Evolutionary conservation across 2,888 invertebrate species (phyloP).

Genomic region (Spodoptera picta): DNA sequence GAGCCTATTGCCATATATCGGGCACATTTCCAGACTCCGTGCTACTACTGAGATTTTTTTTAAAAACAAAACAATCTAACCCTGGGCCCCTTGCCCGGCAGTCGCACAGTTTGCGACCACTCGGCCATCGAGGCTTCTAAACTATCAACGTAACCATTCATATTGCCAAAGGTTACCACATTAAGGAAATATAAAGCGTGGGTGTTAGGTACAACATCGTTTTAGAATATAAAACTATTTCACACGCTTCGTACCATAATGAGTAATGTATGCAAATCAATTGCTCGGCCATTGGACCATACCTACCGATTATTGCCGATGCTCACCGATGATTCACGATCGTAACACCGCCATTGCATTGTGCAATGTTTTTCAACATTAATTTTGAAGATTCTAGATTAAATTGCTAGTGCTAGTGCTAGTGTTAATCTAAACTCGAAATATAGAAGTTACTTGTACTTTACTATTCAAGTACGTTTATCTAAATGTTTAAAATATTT

Average conservation of each 20-base stretch:
- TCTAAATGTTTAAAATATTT: too few relatives aligned
- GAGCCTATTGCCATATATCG: too few relatives aligned
- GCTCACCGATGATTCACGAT: constrained; percentile 38
- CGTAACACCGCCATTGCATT: constrained; percentile 13
- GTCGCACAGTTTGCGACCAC: too few relatives aligned
- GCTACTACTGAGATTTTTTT: too few relatives aligned
- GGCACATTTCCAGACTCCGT: too few relatives aligned
- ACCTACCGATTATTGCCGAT: constrained; percentile 32
- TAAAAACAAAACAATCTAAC: too few relatives aligned
- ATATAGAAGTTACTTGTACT: too few relatives aligned
- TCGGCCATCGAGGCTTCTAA: too few relatives aligned
- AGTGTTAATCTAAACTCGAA: too few relatives aligned
- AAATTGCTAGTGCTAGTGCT: constrained; percentile 17
- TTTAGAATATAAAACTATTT: constrained; percentile 43
- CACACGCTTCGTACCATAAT: constrained; percentile 34
- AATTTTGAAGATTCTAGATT: constrained; percentile 35
- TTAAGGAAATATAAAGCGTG: constrained; percentile 23
- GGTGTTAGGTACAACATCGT: constrained; percentile 14
- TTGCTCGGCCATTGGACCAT: constrained; percentile 24
- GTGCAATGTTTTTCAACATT: constrained; percentile 32
- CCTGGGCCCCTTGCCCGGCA: too few relatives aligned
- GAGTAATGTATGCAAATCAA: constrained; percentile 57
- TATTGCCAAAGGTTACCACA: constrained; percentile 9
- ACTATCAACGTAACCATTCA: constrained; percentile 6
- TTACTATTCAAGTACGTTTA: too few relatives aligned